These are phyloP conservation scores for Eudemis profundana DNA, from an alignment of 2,888 invertebrate species.

Conservation along the genomic window DNA sequence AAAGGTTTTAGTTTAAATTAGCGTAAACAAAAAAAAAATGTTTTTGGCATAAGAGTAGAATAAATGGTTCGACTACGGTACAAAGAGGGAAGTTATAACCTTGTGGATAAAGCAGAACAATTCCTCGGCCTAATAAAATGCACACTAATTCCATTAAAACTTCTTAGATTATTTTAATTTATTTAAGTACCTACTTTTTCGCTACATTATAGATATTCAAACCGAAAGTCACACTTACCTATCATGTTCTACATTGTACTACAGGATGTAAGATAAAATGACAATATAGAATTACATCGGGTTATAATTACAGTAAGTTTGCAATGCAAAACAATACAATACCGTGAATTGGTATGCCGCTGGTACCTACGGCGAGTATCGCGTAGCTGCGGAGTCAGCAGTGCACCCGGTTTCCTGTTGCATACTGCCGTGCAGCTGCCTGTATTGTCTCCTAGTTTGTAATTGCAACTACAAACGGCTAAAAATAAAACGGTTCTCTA, in stretches of 20 bases:
- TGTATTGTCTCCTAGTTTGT: slow-evolving; percentile 22
- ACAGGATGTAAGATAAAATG: slow-evolving; percentile 40
- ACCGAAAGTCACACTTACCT: neutral
- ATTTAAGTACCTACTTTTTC: neutral
- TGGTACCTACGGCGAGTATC: slow-evolving; percentile 53
- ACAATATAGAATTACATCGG: slow-evolving; percentile 40
- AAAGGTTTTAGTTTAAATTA: too few relatives aligned
- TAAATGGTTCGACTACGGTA: too few relatives aligned
- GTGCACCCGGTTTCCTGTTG: slow-evolving; percentile 64
- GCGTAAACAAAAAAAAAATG: too few relatives aligned
- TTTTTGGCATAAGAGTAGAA: too few relatives aligned
- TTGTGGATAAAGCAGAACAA: too few relatives aligned
- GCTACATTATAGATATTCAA: neutral
- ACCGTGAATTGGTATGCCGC: slow-evolving; percentile 58
- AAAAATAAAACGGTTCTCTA: too few relatives aligned
- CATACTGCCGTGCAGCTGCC: slow-evolving; percentile 46
- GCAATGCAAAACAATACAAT: slow-evolving; percentile 54
- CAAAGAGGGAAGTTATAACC: too few relatives aligned
- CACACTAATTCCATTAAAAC: too few relatives aligned
- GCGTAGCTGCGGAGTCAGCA: slow-evolving; percentile 67
- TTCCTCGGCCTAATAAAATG: too few relatives aligned
- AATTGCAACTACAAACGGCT: slow-evolving; percentile 10
- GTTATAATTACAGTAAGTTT: slow-evolving; percentile 31
- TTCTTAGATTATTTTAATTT: too few relatives aligned
- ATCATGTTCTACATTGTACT: slow-evolving; percentile 21